Conservation (phyloP, 2,797 vertebrate genomes). For the Chiloscyllium punctatum region DNA sequence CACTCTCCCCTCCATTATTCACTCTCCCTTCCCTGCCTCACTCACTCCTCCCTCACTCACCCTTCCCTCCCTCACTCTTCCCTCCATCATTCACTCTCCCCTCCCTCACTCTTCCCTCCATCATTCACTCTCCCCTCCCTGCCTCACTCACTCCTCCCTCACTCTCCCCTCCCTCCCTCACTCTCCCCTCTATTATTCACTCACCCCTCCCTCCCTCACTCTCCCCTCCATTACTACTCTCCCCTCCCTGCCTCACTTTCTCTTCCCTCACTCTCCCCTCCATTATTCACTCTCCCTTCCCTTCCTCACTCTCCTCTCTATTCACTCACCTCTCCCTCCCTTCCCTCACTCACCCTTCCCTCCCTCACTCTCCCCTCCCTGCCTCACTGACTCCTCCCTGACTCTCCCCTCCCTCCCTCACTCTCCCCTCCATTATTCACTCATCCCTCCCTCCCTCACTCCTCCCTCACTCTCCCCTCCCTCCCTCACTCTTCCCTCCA, state of each 20-base stretch:
- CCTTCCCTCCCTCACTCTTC: neutral
- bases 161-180: neutral
- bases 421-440: neutral
- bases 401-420: accelerated
- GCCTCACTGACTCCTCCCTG: neutral
- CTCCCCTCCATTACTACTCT: too few species aligned
- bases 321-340: neutral
- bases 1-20: neutral
- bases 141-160: neutral
- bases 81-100: neutral
- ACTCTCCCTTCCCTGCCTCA: too few species aligned
- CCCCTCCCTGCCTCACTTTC: too few species aligned
- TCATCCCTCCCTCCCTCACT: neutral
- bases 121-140: neutral
- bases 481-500: neutral
- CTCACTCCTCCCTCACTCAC: neutral
- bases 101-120: neutral
- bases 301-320: neutral
- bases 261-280: too few species aligned
- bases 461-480: neutral
- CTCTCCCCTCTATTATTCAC: too few species aligned
- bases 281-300: neutral
- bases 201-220: too few species aligned
- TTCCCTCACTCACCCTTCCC: neutral
- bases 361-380: neutral